Evolutionary conservation across 2,888 invertebrate genomes (phyloP).

Genomic region (Hirtodrosophila trivittata): DNA sequence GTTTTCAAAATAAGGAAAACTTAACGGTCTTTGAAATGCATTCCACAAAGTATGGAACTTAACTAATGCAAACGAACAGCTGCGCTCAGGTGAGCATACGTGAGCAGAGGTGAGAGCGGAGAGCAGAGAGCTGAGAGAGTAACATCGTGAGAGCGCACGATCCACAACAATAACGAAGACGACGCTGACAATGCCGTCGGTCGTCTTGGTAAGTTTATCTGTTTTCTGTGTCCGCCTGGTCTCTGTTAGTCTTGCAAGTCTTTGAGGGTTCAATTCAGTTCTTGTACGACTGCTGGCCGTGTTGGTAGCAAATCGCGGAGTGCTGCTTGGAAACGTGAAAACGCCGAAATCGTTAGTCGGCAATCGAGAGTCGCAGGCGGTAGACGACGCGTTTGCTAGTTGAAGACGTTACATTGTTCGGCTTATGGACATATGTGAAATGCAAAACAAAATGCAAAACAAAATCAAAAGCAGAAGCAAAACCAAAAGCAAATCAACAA

Average conservation of each 20-base stretch:
- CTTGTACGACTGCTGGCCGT: conserved; percentile 77
- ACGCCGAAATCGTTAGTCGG: conserved; percentile 16
- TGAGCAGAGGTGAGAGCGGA: conserved; percentile 42
- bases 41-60: conserved; percentile 46
- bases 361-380: conserved; percentile 32
- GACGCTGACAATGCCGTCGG: conserved; percentile 11
- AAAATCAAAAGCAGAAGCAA: conserved; percentile 28
- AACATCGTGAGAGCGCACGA: conserved; percentile 33
- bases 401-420: conserved; percentile 51
- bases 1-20: conserved; percentile 2
- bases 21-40: conserved; percentile 30
- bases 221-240: conserved; percentile 12
- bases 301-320: conserved; percentile 62
- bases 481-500: conserved; percentile 44
- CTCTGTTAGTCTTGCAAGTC: conserved; percentile 45
- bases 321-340: conserved; percentile 36
- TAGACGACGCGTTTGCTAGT: conserved; percentile 40
- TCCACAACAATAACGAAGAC: conserved; percentile 49
- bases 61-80: conserved; percentile 35
- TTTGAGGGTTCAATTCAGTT: conserved; percentile 58
- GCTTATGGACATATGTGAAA: conserved; percentile 51
- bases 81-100: conserved; percentile 33
- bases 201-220: conserved; percentile 31
- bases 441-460: conserved; percentile 36
- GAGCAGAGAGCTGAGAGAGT: conserved; percentile 3